Evolutionary conservation across 2,888 invertebrate genomes (phyloP).

Genomic region (Bembecia ichneumoniformis): DNA sequence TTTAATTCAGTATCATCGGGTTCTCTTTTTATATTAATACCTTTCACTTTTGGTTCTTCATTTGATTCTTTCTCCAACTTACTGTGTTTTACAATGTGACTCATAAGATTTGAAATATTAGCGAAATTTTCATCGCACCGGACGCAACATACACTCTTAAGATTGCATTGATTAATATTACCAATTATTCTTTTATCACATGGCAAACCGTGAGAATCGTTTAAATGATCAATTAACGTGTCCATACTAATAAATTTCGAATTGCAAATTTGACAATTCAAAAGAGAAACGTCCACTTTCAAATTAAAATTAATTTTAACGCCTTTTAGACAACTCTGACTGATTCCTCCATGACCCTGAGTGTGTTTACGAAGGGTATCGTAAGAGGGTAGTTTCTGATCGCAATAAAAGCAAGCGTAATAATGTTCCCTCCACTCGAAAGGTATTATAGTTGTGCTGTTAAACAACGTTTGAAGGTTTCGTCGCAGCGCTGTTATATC

Average conservation of each 20-base stretch:
- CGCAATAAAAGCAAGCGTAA: constrained; percentile 4
- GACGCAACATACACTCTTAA: constrained; percentile 7
- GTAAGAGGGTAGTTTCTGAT: background rate
- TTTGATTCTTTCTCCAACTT: too few species aligned
- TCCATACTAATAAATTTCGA: constrained; percentile 2
- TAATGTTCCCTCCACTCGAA: constrained; percentile 1
- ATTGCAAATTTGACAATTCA: constrained; percentile 8
- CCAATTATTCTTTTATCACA: constrained; percentile 3
- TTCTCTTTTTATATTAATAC: too few species aligned
- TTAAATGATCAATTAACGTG: constrained; percentile 5
- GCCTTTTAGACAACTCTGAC: background rate
- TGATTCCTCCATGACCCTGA: background rate
- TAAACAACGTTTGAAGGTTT: constrained; percentile 1
- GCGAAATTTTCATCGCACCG: constrained; percentile 6
- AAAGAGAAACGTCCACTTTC: constrained; percentile 9
- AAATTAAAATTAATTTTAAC: background rate
- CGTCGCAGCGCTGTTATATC: constrained; percentile 3
- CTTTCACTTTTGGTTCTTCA: too few species aligned
- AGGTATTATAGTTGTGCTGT: background rate
- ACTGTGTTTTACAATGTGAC: constrained; percentile 2
- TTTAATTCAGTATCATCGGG: too few species aligned
- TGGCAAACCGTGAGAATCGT: constrained; percentile 4
- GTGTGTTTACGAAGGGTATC: constrained; percentile 2
- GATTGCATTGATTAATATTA: constrained; percentile 6
- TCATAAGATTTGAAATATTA: constrained; percentile 3